A percentile compares a stretch with the other conserved stretches of the same genome.
Evolutionary conservation across 2,888 invertebrate genomes (phyloP).

Genomic region (Steinernema hermaphroditum): DNA sequence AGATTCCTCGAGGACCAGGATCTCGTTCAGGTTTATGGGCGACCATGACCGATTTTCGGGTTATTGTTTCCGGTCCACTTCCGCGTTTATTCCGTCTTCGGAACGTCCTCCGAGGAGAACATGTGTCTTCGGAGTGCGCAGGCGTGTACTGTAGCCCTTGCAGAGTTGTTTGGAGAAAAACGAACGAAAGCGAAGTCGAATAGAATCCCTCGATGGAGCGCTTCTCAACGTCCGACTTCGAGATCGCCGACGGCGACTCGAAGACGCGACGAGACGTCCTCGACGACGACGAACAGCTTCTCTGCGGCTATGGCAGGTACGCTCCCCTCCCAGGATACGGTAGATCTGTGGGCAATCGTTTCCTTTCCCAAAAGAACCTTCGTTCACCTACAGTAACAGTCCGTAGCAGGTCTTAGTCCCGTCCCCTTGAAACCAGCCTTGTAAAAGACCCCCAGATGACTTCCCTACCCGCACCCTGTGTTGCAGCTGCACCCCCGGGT

Average conservation of each 20-base stretch:
- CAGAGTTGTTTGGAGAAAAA: background rate
- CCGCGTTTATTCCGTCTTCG: background rate
- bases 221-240: slow-evolving; percentile 49
- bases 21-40: no score
- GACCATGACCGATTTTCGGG: background rate
- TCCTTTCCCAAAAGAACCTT: no score
- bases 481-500: slow-evolving; percentile 61
- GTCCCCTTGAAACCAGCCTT: no score
- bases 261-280: slow-evolving; percentile 41
- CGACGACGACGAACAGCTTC: slow-evolving; percentile 46
- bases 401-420: no score
- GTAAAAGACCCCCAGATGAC: no score
- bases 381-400: no score
- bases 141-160: background rate
- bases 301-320: slow-evolving; percentile 58
- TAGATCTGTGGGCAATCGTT: background rate
- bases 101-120: background rate
- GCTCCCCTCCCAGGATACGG: slow-evolving; percentile 11
- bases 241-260: slow-evolving; percentile 46
- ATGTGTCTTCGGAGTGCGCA: no score
- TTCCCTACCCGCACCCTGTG: no score
- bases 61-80: background rate
- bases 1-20: background rate
- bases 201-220: slow-evolving; percentile 43
- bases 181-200: background rate